phyloP scores from a whole-genome alignment of 2,797 vertebrate genomes.

The Avahi laniger region DNA sequence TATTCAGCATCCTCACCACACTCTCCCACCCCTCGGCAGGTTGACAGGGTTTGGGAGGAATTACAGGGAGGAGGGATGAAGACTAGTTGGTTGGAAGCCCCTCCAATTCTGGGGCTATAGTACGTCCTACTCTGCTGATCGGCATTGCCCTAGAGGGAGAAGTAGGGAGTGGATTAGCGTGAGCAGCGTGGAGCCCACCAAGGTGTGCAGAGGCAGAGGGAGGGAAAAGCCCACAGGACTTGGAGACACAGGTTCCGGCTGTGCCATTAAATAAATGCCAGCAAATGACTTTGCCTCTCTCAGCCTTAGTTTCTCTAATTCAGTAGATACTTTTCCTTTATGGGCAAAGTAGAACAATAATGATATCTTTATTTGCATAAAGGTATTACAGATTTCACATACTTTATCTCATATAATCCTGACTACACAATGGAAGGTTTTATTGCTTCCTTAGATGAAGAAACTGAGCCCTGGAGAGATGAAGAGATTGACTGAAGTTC shows the following conservation, averaged over 20 bases:
- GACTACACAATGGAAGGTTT: constrained; percentile 13
- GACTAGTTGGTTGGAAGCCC: not conserved
- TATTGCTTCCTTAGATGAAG: constrained; percentile 41
- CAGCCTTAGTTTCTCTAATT: not conserved
- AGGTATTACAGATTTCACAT: not conserved
- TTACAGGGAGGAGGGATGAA: not conserved
- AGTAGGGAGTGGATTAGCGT: not conserved
- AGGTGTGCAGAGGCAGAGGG: not conserved
- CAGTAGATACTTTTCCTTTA: not conserved
- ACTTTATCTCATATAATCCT: not conserved
- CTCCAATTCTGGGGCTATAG: not conserved
- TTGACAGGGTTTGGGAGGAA: not conserved
- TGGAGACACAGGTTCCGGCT: not conserved
- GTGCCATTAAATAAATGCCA: not conserved
- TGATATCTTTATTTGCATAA: constrained; percentile 46
- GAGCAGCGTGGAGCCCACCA: not conserved
- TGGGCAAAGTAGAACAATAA: constrained; percentile 5
- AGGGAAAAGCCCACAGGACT: not conserved
- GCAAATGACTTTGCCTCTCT: not conserved
- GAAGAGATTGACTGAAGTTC: constrained; percentile 51
- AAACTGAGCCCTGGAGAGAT: constrained; percentile 49
- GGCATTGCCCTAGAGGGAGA: not conserved
- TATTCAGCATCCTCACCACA: not conserved
- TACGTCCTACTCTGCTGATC: not conserved
- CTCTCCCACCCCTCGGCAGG: not conserved